Evolutionary conservation across 2,888 invertebrate species (phyloP), one percentile per base, ranked within the genome.

Genomic region (Conus canariensis): DNA sequence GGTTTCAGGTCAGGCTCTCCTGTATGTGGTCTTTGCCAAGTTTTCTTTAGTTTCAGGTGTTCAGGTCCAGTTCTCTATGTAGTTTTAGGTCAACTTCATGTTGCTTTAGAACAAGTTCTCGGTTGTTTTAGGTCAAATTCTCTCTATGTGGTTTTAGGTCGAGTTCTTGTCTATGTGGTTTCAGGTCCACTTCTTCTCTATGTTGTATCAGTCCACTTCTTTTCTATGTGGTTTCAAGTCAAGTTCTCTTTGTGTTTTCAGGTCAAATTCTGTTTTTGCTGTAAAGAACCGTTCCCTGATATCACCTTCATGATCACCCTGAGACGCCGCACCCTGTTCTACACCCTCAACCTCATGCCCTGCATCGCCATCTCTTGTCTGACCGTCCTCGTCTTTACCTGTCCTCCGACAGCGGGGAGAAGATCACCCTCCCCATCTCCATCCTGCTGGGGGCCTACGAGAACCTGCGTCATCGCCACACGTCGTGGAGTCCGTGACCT

Each of bases 401-500:
- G 91, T 99, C 99, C 88, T 99, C 2, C 2, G 99, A 99, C 96
- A 99, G 99, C 0, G 99, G 99, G 45, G 99, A 99, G 96, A 99
- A 99, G 96, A 99, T 99, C 91, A 99, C 99, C 99, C 97, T 99
- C 82, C 99, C 99, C 90, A 97, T 99, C 96, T 99, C 99, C 91
- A 99, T 99, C 97, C 97, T 99, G 95, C 99, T 99, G 97, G 99
- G 30, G 30, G 30, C 30, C 30, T 30, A 30, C 30, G 30, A 30
- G 30, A 30, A 92, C 87, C 87, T 92, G 12, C 90, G 90, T 19
- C 85, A 88, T 12, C 80, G 88, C 30, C 87, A 77, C 30, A 88
- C 82, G 58, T 86, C 88, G 90, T 85, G 22, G 91, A 93, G 30
- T 87, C 87, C 60, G 90, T 85, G n/a, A 67, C 86, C 19, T 70